phyloP scores from a whole-genome alignment of 2,797 vertebrate genomes.

The Pelobates cultripes region DNA sequence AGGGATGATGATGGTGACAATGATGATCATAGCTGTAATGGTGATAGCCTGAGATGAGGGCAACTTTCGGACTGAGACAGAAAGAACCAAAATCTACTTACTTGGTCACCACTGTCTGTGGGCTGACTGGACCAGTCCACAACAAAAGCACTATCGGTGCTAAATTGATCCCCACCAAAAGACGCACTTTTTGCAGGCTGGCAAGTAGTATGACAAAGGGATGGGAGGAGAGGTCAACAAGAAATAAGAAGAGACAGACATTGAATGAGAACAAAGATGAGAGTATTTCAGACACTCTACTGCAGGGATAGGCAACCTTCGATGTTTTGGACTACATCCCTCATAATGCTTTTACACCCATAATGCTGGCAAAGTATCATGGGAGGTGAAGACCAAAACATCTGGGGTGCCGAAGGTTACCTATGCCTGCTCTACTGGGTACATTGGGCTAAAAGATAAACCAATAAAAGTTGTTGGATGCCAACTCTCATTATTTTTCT shows the following conservation, averaged over 20 bases:
- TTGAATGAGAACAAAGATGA: no score
- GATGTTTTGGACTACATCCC: no score
- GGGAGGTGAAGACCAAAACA: no score
- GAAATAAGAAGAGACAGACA: neutral
- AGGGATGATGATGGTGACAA: neutral
- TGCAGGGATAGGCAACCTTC: no score
- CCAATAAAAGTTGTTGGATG: neutral
- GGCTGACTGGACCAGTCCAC: conserved; percentile 68
- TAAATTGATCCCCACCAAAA: conserved; percentile 66
- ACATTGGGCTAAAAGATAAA: neutral
- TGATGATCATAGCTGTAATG: neutral
- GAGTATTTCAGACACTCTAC: no score
- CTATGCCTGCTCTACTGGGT: no score
- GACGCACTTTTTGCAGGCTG: conserved; percentile 78
- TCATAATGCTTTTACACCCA: no score
- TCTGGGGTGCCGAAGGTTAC: no score
- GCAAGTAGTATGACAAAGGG: neutral
- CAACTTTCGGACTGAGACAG: neutral
- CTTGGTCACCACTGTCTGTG: conserved; percentile 61
- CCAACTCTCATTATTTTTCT: no score
- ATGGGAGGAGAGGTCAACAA: no score
- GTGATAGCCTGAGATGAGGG: neutral
- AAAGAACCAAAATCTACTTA: conserved; percentile 59
- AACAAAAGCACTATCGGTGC: conserved; percentile 59
- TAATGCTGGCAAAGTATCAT: no score